Percentiles rank a stretch among this genome's conserved stretches.
Conservation (phyloP, 2,113 vertebrate genomes). For the Prochilodus magdalenae region DNA sequence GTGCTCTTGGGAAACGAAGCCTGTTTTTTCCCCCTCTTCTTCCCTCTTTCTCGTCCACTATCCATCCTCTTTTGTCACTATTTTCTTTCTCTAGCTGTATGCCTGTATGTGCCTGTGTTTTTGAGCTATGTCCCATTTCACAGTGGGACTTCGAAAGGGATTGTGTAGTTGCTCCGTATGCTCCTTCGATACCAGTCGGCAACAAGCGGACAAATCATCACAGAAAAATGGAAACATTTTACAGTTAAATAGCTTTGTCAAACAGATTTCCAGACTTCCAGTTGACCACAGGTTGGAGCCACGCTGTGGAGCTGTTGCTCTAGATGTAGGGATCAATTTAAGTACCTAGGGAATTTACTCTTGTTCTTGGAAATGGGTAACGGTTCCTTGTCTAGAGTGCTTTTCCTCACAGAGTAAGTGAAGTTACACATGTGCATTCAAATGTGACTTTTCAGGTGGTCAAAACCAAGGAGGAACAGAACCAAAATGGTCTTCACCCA, state of each 20-base stretch:
- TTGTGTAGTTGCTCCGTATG: not conserved
- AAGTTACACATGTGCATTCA: not conserved
- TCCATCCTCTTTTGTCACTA: not conserved
- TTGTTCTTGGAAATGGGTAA: not conserved
- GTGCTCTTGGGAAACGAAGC: not conserved
- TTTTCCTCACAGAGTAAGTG: slow-evolving; percentile 17
- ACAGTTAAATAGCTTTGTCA: not conserved
- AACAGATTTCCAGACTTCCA: not conserved
- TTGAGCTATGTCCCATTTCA: not conserved
- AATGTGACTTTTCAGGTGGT: slow-evolving; percentile 7
- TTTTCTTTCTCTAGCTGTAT: not conserved
- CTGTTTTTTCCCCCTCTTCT: not conserved
- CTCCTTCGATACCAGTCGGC: not conserved
- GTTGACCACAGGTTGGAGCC: not conserved
- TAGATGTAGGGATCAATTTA: too few relatives aligned
- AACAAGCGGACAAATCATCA: not conserved
- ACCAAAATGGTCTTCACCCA: slow-evolving; percentile 20
- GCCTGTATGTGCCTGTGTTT: not conserved
- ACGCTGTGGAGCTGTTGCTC: not conserved
- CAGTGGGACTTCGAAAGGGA: not conserved
- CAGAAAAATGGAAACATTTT: not conserved
- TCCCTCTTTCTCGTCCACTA: slow-evolving; percentile 39
- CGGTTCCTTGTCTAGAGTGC: not conserved
- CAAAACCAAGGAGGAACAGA: not conserved
- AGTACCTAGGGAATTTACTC: too few relatives aligned